Evolutionary conservation across 1,140 invertebrate species (phyloP).

Genomic region (Charaxes varanes): DNA sequence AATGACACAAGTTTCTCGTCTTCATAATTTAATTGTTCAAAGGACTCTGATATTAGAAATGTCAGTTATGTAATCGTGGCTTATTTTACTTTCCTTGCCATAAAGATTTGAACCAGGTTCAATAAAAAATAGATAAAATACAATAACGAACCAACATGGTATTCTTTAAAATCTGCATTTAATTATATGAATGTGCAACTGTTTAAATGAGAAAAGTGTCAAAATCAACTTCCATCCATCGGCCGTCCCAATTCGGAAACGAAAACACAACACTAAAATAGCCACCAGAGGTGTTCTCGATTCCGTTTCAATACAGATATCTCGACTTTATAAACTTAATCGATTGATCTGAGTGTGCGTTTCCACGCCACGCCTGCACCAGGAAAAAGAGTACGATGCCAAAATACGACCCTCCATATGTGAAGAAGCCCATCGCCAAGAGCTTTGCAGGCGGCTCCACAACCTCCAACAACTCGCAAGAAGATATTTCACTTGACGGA

Average conservation of each 20-base stretch:
- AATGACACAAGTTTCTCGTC: background rate
- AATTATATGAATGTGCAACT: no score
- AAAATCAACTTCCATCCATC: constrained; percentile 32
- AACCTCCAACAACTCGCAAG: constrained; percentile 81
- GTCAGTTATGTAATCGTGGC: no score
- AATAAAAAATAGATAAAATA: no score
- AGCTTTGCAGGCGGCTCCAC: constrained; percentile 77
- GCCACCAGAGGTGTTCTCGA: constrained; percentile 50
- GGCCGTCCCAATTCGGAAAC: constrained; percentile 35
- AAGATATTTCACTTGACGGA: constrained; percentile 84
- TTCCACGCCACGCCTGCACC: constrained; percentile 68
- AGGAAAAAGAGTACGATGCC: constrained; percentile 91
- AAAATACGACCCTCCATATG: constrained; percentile 89
- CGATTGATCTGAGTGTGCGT: constrained; percentile 73
- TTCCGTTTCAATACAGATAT: constrained; percentile 32
- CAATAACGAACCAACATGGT: no score
- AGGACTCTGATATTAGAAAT: no score
- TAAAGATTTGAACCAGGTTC: no score
- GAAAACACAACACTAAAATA: constrained; percentile 47
- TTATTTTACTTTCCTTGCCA: no score
- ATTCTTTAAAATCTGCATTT: no score
- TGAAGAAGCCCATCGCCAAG: constrained; percentile 87
- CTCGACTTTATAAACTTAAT: constrained; percentile 60
- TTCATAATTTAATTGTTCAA: no score
- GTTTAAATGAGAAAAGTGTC: no score